These are phyloP conservation scores for Spodoptera littoralis DNA, from an alignment of 2,888 invertebrate species.

Conservation along the genomic window DNA sequence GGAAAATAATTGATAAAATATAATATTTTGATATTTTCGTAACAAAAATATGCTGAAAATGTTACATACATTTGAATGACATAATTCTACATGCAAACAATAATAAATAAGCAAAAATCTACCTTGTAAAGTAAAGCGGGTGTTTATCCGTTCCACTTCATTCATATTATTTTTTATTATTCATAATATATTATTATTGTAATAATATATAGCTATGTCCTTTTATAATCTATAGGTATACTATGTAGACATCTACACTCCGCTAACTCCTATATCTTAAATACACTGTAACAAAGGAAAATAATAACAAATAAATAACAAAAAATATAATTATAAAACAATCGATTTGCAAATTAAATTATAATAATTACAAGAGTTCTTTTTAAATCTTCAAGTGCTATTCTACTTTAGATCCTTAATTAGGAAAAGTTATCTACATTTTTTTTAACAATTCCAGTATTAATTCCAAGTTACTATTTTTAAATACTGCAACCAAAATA, in stretches of 20 bases:
- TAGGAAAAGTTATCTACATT: too few species aligned
- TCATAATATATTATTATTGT: conserved; percentile 88
- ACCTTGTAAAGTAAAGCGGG: conserved; percentile 84
- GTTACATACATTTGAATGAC: conserved; percentile 30
- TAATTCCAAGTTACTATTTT: too few species aligned
- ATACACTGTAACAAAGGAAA: conserved; percentile 87
- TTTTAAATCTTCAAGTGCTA: too few species aligned
- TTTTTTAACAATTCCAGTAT: too few species aligned
- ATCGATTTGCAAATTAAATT: not conserved
- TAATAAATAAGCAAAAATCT: conserved; percentile 71
- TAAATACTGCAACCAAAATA: too few species aligned
- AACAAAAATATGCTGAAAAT: conserved; percentile 1
- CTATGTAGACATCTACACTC: conserved; percentile 88
- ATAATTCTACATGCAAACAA: conserved; percentile 58
- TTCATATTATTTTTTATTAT: conserved; percentile 75
- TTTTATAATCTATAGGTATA: conserved; percentile 87
- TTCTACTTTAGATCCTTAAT: too few species aligned
- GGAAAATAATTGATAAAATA: too few species aligned
- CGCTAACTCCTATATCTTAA: conserved; percentile 86
- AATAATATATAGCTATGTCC: conserved; percentile 88
- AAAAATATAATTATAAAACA: conserved; percentile 55
- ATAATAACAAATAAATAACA: conserved; percentile 72
- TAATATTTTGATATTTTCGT: too few species aligned
- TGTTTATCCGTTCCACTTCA: conserved; percentile 81
- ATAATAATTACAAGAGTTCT: not conserved